Conservation (phyloP, 2,113 vertebrate genomes). For the Bagarius yarrelli region DNA sequence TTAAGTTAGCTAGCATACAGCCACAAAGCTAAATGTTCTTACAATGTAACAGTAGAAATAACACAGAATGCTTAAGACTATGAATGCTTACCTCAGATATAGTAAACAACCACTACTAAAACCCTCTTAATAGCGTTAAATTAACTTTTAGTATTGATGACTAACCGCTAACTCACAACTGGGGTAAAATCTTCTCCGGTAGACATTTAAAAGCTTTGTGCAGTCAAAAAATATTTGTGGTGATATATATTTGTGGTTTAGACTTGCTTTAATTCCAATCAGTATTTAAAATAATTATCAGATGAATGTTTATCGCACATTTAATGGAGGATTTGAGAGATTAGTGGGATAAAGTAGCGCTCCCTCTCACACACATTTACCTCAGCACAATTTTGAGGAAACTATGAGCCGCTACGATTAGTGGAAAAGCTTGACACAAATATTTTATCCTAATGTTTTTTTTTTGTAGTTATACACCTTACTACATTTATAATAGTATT, state of each 20-base stretch:
- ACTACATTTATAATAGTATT: neutral
- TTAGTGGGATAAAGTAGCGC: neutral
- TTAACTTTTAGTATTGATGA: too few relatives aligned
- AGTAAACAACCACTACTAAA: too few relatives aligned
- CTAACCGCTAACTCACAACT: too few relatives aligned
- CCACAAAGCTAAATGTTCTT: neutral
- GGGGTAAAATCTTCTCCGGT: neutral
- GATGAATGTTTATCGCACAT: slow-evolving; percentile 8
- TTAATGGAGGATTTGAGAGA: neutral
- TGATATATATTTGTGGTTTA: neutral
- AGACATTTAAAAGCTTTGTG: too few relatives aligned
- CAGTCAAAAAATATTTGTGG: neutral
- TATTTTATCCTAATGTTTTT: neutral
- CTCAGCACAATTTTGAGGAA: neutral
- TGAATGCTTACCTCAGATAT: neutral
- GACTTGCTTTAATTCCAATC: neutral
- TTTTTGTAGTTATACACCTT: neutral
- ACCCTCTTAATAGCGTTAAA: too few relatives aligned
- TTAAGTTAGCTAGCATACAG: neutral
- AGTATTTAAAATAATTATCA: neutral
- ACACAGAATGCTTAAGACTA: neutral
- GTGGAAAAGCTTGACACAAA: neutral
- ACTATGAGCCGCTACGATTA: neutral
- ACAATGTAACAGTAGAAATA: neutral
- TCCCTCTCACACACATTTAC: neutral